Conservation (phyloP, 2,888 invertebrate species). For the Ophioninae sp. region DNA sequence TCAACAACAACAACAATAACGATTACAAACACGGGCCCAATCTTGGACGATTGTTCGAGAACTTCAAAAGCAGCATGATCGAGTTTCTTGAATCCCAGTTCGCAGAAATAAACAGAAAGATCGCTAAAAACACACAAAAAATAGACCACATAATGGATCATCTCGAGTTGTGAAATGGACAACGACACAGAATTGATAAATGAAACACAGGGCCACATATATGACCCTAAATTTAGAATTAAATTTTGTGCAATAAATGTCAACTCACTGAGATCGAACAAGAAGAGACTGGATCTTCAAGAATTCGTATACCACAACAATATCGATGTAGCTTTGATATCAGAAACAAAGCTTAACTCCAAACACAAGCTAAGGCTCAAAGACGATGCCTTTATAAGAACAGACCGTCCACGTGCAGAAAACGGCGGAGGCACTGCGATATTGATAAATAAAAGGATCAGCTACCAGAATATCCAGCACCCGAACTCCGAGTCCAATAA, state of each 20-base stretch:
- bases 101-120: background rate
- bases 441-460: conserved; percentile 33
- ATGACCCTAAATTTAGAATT: background rate
- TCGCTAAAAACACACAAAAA: background rate
- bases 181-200: background rate
- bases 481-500: background rate
- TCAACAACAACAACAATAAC: background rate
- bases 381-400: conserved; percentile 15
- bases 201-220: background rate
- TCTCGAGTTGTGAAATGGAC: background rate
- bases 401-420: conserved; percentile 14
- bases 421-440: conserved; percentile 62
- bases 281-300: conserved; percentile 17
- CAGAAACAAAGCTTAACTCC: conserved; percentile 44
- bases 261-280: conserved; percentile 5
- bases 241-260: conserved; percentile 41
- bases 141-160: background rate
- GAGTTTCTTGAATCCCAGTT: background rate
- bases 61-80: conserved; percentile 10
- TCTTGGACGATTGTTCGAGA: background rate
- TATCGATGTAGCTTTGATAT: conserved; percentile 20
- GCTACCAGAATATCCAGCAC: background rate
- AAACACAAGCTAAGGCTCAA: conserved; percentile 28
- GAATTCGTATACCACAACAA: conserved; percentile 12
- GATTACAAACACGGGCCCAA: background rate